Evolutionary conservation across 2,888 invertebrate species (phyloP).

Genomic region (Ypsolopha sequella): DNA sequence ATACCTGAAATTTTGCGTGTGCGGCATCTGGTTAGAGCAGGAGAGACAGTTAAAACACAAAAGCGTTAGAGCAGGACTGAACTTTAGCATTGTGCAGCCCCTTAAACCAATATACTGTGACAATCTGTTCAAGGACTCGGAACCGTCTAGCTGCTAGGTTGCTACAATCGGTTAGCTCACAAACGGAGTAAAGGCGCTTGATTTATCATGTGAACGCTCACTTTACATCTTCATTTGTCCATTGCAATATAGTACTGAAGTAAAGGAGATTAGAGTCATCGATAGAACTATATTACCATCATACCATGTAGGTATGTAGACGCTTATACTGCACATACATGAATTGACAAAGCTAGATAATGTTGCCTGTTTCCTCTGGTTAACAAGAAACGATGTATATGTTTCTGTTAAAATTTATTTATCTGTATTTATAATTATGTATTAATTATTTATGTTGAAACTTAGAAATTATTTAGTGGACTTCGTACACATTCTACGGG

Average conservation of each 20-base stretch:
- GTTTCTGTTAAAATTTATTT: not conserved
- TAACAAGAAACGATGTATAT: not conserved
- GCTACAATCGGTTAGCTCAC: slow-evolving; percentile 2
- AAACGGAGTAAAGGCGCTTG: slow-evolving; percentile 1
- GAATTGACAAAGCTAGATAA: not conserved
- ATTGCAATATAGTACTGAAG: too few relatives aligned
- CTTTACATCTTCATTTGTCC: not conserved
- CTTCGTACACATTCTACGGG: too few relatives aligned
- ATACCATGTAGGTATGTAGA: not conserved
- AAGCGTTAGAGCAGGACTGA: too few relatives aligned
- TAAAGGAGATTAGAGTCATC: not conserved
- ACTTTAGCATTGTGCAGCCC: too few relatives aligned
- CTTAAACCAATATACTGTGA: not conserved
- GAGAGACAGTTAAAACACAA: too few relatives aligned
- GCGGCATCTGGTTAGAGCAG: too few relatives aligned
- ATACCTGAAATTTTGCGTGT: too few relatives aligned
- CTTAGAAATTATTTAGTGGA: too few relatives aligned
- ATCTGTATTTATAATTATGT: too few relatives aligned
- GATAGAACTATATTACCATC: not conserved
- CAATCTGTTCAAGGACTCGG: slow-evolving; percentile 3
- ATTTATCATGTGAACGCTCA: not conserved
- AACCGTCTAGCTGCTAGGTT: not conserved
- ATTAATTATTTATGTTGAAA: too few relatives aligned
- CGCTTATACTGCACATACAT: not conserved
- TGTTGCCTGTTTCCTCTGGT: not conserved